Conservation (phyloP, 2,888 invertebrate species). For the Agonopterix arenella region DNA sequence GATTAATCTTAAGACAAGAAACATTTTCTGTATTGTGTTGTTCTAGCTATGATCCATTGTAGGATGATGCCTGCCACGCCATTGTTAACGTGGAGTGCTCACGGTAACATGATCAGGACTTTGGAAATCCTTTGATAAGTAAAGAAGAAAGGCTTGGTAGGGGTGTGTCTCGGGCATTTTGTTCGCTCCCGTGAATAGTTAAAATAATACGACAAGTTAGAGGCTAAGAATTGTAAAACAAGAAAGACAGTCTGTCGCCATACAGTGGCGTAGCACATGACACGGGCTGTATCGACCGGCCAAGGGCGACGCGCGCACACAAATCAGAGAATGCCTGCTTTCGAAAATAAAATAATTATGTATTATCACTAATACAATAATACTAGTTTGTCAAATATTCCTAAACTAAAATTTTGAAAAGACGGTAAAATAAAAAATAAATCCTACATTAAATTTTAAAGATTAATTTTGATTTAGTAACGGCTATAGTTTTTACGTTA, state of each 20-base stretch:
- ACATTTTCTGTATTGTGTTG: too few relatives aligned
- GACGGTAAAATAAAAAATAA: slow-evolving; percentile 2
- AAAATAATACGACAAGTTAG: slow-evolving; percentile 2
- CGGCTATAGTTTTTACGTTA: too few relatives aligned
- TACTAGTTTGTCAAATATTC: neutral
- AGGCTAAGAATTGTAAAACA: slow-evolving; percentile 56
- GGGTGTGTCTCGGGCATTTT: neutral
- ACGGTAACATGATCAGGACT: too few relatives aligned
- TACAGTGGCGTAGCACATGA: slow-evolving; percentile 45
- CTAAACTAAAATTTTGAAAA: slow-evolving; percentile 4
- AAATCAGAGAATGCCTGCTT: slow-evolving; percentile 33
- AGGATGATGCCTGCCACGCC: too few relatives aligned
- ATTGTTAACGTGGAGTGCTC: too few relatives aligned
- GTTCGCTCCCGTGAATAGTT: neutral
- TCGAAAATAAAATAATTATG: slow-evolving; percentile 16
- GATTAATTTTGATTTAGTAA: neutral
- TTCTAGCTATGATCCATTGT: too few relatives aligned
- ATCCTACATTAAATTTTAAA: neutral
- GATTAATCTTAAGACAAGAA: too few relatives aligned
- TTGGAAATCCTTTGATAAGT: too few relatives aligned
- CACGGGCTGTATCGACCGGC: slow-evolving; percentile 61
- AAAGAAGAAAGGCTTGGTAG: too few relatives aligned
- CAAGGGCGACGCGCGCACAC: slow-evolving; percentile 66
- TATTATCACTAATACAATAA: too few relatives aligned
- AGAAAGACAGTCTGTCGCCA: slow-evolving; percentile 69